Conservation (phyloP, 2,888 invertebrate genomes). For the Boloria selene region DNA sequence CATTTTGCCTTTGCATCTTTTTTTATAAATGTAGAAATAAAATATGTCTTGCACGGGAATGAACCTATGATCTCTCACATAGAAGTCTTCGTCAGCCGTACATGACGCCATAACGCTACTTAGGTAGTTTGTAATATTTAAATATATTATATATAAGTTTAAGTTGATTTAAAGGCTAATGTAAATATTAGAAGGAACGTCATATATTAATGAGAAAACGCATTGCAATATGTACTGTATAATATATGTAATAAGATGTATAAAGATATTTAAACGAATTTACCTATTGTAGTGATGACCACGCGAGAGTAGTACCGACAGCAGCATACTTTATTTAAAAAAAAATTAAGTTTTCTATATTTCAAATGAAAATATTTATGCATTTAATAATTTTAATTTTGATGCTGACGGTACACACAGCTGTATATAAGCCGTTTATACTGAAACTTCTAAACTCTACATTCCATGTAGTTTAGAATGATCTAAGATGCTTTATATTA, state of each 20-base stretch:
- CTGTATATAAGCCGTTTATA: constrained; percentile 31
- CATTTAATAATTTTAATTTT: constrained; percentile 9
- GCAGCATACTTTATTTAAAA: constrained; percentile 2
- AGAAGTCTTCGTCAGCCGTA: background rate
- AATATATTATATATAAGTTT: background rate
- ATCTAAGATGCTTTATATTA: background rate
- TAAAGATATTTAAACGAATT: constrained; percentile 81
- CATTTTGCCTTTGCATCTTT: too few relatives aligned
- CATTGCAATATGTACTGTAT: constrained; percentile 37
- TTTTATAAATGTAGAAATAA: too few relatives aligned
- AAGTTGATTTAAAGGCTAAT: background rate
- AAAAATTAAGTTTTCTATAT: constrained; percentile 9
- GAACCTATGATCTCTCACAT: too few relatives aligned
- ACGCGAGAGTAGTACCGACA: constrained; percentile 45
- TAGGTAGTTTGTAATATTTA: background rate
- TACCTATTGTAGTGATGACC: constrained; percentile 61
- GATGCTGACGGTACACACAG: constrained; percentile 31
- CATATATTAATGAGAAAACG: constrained; percentile 20
- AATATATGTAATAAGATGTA: constrained; percentile 60
- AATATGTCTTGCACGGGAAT: too few relatives aligned
- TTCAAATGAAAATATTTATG: constrained; percentile 2
- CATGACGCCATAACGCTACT: background rate
- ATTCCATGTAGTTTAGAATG: background rate
- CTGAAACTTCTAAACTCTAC: background rate
- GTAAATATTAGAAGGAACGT: constrained; percentile 15